A percentile compares a stretch with the other conserved stretches of the same genome.
These are phyloP conservation scores for Dolichotis patagonum DNA, from an alignment of 2,113 vertebrate species.

Conservation along the genomic window DNA sequence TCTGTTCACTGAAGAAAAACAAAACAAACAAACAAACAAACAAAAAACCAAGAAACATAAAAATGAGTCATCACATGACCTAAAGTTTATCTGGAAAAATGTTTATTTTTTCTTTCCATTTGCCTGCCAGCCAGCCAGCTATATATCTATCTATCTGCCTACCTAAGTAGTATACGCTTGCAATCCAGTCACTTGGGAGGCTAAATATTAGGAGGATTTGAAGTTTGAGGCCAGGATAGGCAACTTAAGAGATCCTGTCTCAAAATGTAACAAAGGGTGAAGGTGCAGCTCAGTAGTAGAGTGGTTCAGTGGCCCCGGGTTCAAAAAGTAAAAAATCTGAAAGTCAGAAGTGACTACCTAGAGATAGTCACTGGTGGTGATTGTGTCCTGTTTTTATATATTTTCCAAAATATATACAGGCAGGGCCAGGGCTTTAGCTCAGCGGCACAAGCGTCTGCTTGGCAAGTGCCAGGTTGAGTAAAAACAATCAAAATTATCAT, in stretches of 20 bases:
- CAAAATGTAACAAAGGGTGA: not conserved
- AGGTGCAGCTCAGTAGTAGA: not conserved
- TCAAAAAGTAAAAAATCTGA: not conserved
- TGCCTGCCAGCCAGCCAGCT: not conserved
- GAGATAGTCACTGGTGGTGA: not conserved
- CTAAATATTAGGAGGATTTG: not conserved
- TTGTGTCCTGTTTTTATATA: not conserved
- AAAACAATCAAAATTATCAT: constrained; percentile 45
- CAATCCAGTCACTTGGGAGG: not conserved
- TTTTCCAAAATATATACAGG: constrained; percentile 11
- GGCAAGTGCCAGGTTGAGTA: not conserved
- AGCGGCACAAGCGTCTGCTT: no score
- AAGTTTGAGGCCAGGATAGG: not conserved
- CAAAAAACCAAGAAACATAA: not conserved
- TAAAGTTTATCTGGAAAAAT: constrained; percentile 48
- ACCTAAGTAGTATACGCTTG: not conserved
- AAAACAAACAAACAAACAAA: not conserved
- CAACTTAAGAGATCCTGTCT: not conserved
- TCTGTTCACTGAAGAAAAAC: constrained; percentile 15
- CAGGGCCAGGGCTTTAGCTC: no score
- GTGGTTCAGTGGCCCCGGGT: not conserved
- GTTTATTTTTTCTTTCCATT: not conserved
- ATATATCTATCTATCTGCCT: not conserved
- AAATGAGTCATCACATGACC: constrained; percentile 26
- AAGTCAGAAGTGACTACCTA: not conserved